Evolutionary conservation across 2,797 vertebrate species (phyloP), one percentile per base, ranked within the genome.

Genomic region (Anniella stebbinsi): DNA sequence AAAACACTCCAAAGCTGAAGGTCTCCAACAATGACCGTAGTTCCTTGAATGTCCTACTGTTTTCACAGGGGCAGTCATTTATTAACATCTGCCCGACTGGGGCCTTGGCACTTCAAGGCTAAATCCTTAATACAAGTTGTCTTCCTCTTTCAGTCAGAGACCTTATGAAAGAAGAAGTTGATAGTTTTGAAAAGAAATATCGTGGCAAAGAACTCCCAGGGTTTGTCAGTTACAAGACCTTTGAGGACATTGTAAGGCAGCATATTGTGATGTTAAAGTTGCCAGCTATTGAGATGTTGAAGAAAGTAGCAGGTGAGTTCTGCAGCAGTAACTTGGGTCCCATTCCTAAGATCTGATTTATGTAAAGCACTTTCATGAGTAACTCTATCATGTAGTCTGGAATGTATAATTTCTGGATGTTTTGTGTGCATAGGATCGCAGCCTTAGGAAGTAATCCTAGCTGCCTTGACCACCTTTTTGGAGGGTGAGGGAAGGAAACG

Each of bases 181-280:
- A 48, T 2, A 75, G 25, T 9, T 98, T 97, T 88, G 98, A 98
- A 45, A 80, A 90, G 8, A 96, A 7, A 76, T 98, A 98, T 84
- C 96, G 98, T 10, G 98, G 98, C 30, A 97, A 97, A 93, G 98
- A 98, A 81, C 97, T 98, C 21, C 97, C 97, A 0, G 98, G 97
- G 1, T 98, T 98, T 93, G 95, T 98, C 93, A 98, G 95, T 96
- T 98, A 98, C 94, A 98, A 97, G 93, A 98, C 96, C 0, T 98
- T 98, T 89, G 97, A 98, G 94, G 60, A 57, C 69, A 96, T 98
- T 30, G 94, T 98, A 72, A 97, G 94, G 93, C 93, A 97, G 3
- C 97, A 98, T 94, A 94, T 98, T 87, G 94, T 90, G 51, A 80
- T 90, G n/a, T 94, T 98, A 92, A 95, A 98, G 25, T 96, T 96